A percentile compares a stretch with the other conserved stretches of the same genome.
Evolutionary conservation across 92 coral and sea anemone species (phyloP).

Genomic region (Umimayanthus kanabou): DNA sequence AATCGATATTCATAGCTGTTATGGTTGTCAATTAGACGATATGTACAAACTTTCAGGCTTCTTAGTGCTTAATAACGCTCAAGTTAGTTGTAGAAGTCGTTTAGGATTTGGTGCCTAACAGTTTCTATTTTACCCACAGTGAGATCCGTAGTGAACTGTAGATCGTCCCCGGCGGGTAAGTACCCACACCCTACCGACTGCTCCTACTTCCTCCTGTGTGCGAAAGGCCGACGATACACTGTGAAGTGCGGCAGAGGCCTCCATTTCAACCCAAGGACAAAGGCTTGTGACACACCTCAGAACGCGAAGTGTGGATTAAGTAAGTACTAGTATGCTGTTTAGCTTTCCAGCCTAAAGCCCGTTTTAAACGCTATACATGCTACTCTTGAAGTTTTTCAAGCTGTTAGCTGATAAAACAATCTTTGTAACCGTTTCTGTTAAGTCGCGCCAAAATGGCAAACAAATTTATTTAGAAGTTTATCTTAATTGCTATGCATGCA

Average conservation of each 20-base stretch:
- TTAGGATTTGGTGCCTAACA: not conserved
- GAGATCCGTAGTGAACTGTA: conserved; percentile 21
- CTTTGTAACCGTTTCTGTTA: no score
- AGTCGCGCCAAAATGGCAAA: no score
- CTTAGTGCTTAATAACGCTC: not conserved
- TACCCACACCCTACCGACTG: conserved; percentile 22
- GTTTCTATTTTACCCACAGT: not conserved
- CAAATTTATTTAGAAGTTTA: no score
- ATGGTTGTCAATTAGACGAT: no score
- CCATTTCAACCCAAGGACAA: conserved; percentile 8
- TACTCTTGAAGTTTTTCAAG: no score
- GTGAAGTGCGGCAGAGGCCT: conserved; percentile 3
- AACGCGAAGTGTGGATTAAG: not conserved
- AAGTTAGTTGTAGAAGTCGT: not conserved
- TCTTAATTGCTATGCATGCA: no score
- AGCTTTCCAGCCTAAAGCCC: no score
- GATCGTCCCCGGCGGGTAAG: not conserved
- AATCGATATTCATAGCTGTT: no score
- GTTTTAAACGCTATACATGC: no score
- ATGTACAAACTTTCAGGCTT: not conserved
- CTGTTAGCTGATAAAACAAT: no score
- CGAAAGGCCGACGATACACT: not conserved
- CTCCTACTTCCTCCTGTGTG: not conserved
- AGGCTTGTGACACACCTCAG: conserved; percentile 5
- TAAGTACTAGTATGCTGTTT: no score